A percentile compares a stretch with the other conserved stretches of the same genome.
phyloP scores from a whole-genome alignment of 2,113 vertebrate genomes.

The Todiramphus saurophagus region DNA sequence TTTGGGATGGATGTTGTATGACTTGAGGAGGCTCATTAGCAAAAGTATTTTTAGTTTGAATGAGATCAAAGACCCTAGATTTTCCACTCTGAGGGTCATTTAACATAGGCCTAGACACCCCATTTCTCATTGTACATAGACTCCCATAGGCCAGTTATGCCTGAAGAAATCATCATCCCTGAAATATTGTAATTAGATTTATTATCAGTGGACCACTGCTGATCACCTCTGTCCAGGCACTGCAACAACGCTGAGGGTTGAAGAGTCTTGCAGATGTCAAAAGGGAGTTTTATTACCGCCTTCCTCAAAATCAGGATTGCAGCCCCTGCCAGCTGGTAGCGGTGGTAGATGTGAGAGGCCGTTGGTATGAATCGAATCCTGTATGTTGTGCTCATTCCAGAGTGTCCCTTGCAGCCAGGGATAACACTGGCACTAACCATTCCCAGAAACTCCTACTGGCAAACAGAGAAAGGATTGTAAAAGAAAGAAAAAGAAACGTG shows the following conservation, averaged over 20 bases:
- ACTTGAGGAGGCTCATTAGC: conserved; percentile 38
- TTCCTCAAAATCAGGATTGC: background rate
- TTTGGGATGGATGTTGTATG: conserved; percentile 39
- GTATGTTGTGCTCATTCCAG: background rate
- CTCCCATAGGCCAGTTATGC: background rate
- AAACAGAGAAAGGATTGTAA: background rate
- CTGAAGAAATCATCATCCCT: conserved; percentile 41
- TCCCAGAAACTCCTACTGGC: background rate
- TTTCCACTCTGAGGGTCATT: conserved; percentile 39
- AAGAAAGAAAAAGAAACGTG: background rate
- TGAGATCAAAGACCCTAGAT: conserved; percentile 44
- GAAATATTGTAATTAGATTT: conserved; percentile 19
- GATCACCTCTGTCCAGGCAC: background rate
- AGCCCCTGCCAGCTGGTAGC: background rate
- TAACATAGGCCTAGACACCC: conserved; percentile 11
- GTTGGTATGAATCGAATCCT: background rate
- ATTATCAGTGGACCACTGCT: background rate
- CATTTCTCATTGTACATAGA: conserved; percentile 23
- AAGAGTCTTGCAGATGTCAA: background rate
- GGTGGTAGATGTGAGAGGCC: background rate
- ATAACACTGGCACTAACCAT: background rate
- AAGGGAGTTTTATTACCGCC: background rate
- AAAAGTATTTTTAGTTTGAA: conserved; percentile 51
- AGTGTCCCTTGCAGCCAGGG: background rate
- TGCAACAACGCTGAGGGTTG: background rate